Evolutionary conservation across 2,888 invertebrate genomes (phyloP), one percentile per base, ranked within the genome.

Genomic region (Cylindroiulus punctatus): DNA sequence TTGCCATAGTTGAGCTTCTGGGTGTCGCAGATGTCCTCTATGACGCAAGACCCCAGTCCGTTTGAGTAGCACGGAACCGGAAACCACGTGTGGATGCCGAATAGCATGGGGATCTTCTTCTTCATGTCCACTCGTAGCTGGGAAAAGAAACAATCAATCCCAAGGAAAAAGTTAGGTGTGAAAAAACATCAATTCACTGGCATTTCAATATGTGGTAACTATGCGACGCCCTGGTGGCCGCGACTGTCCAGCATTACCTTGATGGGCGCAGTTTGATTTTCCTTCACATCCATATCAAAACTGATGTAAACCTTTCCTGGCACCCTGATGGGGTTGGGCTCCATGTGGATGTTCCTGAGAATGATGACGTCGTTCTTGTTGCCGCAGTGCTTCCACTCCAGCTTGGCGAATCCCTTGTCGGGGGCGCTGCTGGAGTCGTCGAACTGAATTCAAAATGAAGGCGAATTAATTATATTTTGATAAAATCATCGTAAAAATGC

Each of bases 51-150:
- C 36, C 87, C 87, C 10, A 87, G 26, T 14, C 86, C 86, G 30
- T 87, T 85, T 12, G 32, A 19, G 42, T 86, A 84, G 44, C 87
- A 87, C 12, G 87, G 87, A 82, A 87, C 85, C 17, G 85, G 85
- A 47, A 87, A 40, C 87, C 87, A 87, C 14, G 85, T 82, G 57
- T 84, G 32, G 26, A 86, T 84, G 30, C 86, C 86, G 47, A 86
- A 86, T 22, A 85, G 36, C 52, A 84, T 44, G 19, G 84, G 84
- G 19, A 84, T 81, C 30, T 86, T 86, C n/a, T 86, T 86, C 57
- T 86, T 86, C 86, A 86, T 84, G 42, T 86, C 86, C 19, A 86
- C 86, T 84, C 65, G 30, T 47, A 86, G 47, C 86, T 86, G 36
- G 84, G 40, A 84, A 47, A 22, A 32, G 32, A 8, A 81, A 26